A percentile compares a stretch with the other conserved stretches of the same genome.
phyloP scores from a whole-genome alignment of 35 echinoderm and acorn worm genomes.

The Diadema setosum region DNA sequence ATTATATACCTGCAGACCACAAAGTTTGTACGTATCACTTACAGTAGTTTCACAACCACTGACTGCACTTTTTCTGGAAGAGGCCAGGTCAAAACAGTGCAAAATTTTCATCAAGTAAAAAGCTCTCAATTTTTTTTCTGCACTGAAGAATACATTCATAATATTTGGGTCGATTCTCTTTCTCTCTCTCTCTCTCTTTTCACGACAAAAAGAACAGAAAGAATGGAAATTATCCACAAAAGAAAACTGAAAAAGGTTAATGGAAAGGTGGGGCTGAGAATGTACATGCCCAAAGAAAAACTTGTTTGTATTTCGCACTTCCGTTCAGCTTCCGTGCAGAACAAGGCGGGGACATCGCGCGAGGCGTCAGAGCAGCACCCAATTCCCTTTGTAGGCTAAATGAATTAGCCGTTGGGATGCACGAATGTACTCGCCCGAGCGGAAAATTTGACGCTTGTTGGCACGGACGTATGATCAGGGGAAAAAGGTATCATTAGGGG shows the following conservation, averaged over 20 bases:
- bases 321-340: too few relatives aligned
- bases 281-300: neutral
- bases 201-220: too few relatives aligned
- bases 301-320: neutral
- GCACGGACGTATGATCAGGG: neutral
- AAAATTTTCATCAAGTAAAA: too few relatives aligned
- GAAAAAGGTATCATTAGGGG: neutral
- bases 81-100: too few relatives aligned
- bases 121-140: neutral
- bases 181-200: too few relatives aligned
- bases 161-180: neutral
- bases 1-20: too few relatives aligned
- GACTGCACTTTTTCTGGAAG: too few relatives aligned
- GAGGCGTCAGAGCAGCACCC: neutral
- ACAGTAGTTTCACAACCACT: too few relatives aligned
- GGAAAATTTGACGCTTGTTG: neutral
- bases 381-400: neutral
- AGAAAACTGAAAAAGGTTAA: neutral
- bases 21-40: too few relatives aligned
- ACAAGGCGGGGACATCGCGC: neutral
- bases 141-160: neutral
- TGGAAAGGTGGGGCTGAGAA: neutral
- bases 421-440: neutral
- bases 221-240: too few relatives aligned
- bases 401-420: neutral